A percentile compares a stretch with the other conserved stretches of the same genome.
Conservation (phyloP, 2,797 vertebrate species). For the Macropodus opercularis region DNA sequence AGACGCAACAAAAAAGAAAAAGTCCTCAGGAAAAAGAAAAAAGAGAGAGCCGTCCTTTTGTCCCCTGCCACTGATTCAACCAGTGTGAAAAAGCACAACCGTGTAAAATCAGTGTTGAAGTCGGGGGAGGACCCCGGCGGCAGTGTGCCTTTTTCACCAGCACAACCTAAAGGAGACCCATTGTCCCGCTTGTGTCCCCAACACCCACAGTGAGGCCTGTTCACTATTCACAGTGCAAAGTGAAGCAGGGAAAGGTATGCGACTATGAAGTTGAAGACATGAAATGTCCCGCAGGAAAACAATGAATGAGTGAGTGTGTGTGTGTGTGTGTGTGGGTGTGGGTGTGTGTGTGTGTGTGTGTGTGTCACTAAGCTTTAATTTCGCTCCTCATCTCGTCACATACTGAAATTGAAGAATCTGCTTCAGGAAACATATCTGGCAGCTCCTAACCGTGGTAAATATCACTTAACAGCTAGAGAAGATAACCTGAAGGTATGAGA, state of each 20-base stretch:
- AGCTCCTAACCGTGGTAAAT: not conserved
- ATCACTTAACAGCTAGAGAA: not conserved
- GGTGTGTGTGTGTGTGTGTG: slow-evolving; percentile 12
- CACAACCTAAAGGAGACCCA: slow-evolving; percentile 73
- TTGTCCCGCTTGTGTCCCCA: slow-evolving; percentile 77
- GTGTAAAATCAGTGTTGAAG: slow-evolving; percentile 85
- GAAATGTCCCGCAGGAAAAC: slow-evolving; percentile 46
- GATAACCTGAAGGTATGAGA: not conserved
- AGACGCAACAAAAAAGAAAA: slow-evolving; percentile 55
- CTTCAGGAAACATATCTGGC: not conserved
- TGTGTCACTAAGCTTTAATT: slow-evolving; percentile 22
- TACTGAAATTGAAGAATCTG: not conserved
- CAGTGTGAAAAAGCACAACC: slow-evolving; percentile 84
- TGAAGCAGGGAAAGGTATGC: slow-evolving; percentile 76
- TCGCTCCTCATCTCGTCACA: not conserved
- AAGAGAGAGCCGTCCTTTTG: slow-evolving; percentile 78
- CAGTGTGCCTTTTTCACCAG: slow-evolving; percentile 70
- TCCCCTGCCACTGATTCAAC: slow-evolving; percentile 73
- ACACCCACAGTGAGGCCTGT: slow-evolving; percentile 71
- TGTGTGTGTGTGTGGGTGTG: slow-evolving; percentile 11
- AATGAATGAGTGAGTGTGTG: slow-evolving; percentile 43
- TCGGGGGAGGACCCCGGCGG: slow-evolving; percentile 78
- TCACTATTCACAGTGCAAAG: slow-evolving; percentile 69
- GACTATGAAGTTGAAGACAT: slow-evolving; percentile 71
- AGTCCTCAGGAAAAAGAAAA: slow-evolving; percentile 58